Evolutionary conservation across 2,797 vertebrate species (phyloP).

Genomic region (Emys orbicularis): DNA sequence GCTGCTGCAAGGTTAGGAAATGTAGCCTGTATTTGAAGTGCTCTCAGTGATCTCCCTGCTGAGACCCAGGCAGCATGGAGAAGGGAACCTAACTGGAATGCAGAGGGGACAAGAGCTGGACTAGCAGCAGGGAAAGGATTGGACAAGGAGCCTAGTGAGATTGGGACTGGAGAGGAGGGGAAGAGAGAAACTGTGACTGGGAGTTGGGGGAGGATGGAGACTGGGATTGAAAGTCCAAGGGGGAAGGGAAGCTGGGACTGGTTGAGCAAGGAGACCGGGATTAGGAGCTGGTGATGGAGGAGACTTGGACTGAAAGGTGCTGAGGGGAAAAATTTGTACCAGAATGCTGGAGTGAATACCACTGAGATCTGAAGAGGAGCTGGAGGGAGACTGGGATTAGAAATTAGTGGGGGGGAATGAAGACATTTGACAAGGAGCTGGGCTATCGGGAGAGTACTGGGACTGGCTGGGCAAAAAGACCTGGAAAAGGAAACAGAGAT

Average conservation of each 20-base stretch:
- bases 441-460: no score
- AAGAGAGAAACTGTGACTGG: background rate
- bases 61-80: rapidly evolving
- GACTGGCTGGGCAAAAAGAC: no score
- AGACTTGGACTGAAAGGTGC: background rate
- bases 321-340: background rate
- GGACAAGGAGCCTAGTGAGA: background rate
- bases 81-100: background rate
- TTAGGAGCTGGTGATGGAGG: background rate
- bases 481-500: no score
- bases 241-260: background rate
- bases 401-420: no score
- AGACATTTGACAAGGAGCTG: no score
- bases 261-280: no score
- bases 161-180: background rate
- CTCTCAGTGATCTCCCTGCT: background rate
- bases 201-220: background rate
- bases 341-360: no score
- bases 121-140: background rate
- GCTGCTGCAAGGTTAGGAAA: background rate
- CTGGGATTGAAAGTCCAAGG: background rate
- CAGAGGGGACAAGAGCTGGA: background rate
- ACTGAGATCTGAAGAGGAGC: no score
- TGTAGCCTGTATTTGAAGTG: background rate
- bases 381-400: no score